These are phyloP conservation scores for Alethe castanea DNA, from an alignment of 2,113 vertebrate genomes.

Conservation along the genomic window DNA sequence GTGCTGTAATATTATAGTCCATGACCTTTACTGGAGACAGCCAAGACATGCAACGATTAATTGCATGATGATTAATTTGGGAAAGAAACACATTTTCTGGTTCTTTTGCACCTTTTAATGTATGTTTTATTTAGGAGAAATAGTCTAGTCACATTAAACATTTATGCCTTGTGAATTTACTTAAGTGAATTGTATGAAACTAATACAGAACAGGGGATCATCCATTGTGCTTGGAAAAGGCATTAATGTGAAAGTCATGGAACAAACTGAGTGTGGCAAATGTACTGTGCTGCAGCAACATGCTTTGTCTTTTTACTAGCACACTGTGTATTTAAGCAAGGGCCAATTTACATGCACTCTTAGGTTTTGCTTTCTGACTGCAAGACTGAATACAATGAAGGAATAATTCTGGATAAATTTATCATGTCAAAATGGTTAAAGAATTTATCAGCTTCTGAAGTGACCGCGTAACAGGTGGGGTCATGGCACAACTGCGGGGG, in stretches of 20 bases:
- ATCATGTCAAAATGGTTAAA: neutral
- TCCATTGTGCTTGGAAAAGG: neutral
- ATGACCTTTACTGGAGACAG: neutral
- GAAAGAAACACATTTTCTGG: neutral
- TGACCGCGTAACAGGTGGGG: neutral
- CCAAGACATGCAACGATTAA: neutral
- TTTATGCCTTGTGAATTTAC: neutral
- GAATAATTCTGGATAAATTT: neutral
- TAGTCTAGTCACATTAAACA: neutral
- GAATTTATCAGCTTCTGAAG: neutral
- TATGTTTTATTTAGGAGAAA: neutral
- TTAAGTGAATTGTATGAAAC: neutral
- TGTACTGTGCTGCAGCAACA: neutral
- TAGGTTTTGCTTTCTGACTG: neutral
- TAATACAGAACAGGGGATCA: neutral
- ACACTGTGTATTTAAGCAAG: neutral
- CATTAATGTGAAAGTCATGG: neutral
- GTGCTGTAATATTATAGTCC: neutral
- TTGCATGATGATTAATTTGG: neutral
- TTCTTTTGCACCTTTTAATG: neutral
- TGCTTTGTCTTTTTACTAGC: neutral
- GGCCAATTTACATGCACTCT: neutral
- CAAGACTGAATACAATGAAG: neutral
- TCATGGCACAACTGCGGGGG: neutral
- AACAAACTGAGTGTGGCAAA: neutral